phyloP scores from a whole-genome alignment of 2,797 vertebrate species.

The Carapus acus region DNA sequence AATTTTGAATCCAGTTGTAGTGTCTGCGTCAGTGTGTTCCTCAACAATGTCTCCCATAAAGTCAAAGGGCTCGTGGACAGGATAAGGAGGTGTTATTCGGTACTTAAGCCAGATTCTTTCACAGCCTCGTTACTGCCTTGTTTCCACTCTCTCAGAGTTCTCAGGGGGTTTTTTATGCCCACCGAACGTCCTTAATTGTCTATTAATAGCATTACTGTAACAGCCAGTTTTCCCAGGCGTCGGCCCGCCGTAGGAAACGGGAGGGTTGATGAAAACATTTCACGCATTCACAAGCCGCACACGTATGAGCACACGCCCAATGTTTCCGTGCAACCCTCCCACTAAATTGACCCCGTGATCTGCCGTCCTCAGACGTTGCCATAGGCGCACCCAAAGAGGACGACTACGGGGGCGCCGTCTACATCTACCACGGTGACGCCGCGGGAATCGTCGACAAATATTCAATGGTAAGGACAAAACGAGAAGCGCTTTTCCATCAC shows the following conservation, averaged over 20 bases:
- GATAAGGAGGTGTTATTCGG: conserved; percentile 49
- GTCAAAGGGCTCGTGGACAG: conserved; percentile 46
- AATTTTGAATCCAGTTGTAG: conserved; percentile 2
- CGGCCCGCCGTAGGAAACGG: conserved; percentile 44
- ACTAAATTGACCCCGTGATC: conserved; percentile 16
- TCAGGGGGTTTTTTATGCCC: conserved; percentile 57
- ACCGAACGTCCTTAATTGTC: conserved; percentile 67
- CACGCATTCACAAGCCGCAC: conserved; percentile 28
- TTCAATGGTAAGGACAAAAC: conserved; percentile 81
- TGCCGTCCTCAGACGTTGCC: conserved; percentile 80
- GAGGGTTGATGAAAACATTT: conserved; percentile 44
- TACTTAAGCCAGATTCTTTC: too few relatives aligned
- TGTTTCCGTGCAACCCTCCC: conserved; percentile 4
- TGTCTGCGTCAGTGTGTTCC: conserved; percentile 29
- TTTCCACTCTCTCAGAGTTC: conserved; percentile 68
- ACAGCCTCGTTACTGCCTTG: conserved; percentile 58
- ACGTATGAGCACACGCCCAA: not conserved
- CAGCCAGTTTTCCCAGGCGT: conserved; percentile 50
- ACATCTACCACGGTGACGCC: conserved; percentile 89
- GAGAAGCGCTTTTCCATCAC: not conserved
- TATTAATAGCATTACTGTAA: conserved; percentile 61
- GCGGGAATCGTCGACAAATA: conserved; percentile 82
- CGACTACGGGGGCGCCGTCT: conserved; percentile 86
- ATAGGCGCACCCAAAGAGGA: conserved; percentile 93
- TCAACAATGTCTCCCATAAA: conserved; percentile 52